Evolutionary conservation across 2,797 vertebrate genomes (phyloP), one percentile per base, ranked within the genome.

Genomic region (Aeoliscus strigatus): DNA sequence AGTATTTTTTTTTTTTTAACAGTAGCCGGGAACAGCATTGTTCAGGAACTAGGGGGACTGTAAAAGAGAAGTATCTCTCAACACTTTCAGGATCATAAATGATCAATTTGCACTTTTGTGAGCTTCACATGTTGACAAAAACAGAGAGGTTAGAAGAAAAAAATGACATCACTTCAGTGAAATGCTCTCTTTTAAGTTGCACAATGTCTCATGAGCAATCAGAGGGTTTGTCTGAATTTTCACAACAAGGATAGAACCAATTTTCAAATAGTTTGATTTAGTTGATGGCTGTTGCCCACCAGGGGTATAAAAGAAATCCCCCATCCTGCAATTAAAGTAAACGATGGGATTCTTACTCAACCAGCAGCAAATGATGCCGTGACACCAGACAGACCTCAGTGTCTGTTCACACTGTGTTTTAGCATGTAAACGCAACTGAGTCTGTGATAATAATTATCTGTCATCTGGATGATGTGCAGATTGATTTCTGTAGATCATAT

Each of bases 21-120:
- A 90, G 89, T 80, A 70, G 44, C 84, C 83, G 76, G 79, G 86
- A 87, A 89, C 85, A 76, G 67, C 57, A 38, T 54, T 71, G 52
- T 53, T 73, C 55, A 63, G 62, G 79, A 47, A 2, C 15, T 6
- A 23, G 11, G 27, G 21, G 35, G 30, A 12, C 15, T 56, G 53
- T 43, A 26, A 35, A 67, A 54, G 25, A 25, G 45, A 28, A 27
- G 29, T 23, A 47, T 51, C 48, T 45, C 54, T 36, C 37, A 58
- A 51, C 26, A 27, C 36, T 51, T 51, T 50, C 37, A 5, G 8
- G 14, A 48, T 51, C 39, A 14, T 18, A 17, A 35, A 48, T 54
- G 39, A 62, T 67, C 48, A 49, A 4, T 49, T 43, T 24, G 42
- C 17, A 39, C 28, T 17, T 58, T 53, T 52, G 33, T 34, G 39